Evolutionary conservation across 2,113 vertebrate genomes (phyloP).

Genomic region (Melanocharis versteri): DNA sequence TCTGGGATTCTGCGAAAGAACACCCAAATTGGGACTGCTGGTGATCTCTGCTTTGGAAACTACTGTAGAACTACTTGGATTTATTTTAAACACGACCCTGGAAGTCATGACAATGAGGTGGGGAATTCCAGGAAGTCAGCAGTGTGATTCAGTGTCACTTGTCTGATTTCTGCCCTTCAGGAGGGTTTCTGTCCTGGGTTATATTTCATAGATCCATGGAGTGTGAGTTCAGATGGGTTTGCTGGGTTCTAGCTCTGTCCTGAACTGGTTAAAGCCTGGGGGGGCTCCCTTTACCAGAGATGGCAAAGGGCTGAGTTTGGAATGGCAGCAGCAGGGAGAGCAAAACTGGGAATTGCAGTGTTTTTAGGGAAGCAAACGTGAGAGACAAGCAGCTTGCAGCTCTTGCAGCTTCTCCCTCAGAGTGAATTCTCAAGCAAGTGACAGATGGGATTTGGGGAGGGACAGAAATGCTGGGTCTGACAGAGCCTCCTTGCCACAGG

Average conservation of each 20-base stretch:
- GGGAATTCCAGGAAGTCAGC: neutral
- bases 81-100: neutral
- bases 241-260: neutral
- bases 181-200: neutral
- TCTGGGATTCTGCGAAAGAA: neutral
- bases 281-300: neutral
- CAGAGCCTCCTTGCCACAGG: neutral
- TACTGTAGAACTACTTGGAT: rapidly evolving
- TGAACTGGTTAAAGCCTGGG: neutral
- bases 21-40: rapidly evolving
- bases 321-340: neutral
- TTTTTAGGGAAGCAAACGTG: neutral
- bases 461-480: rapidly evolving
- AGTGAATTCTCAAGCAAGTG: neutral
- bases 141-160: neutral
- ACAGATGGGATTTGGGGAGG: neutral
- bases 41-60: neutral
- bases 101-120: rapidly evolving
- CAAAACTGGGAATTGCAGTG: neutral
- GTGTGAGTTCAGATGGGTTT: neutral
- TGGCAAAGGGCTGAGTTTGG: neutral
- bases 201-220: rapidly evolving
- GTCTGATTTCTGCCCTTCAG: neutral
- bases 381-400: neutral
- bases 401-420: neutral